Base-by-base conservation (phyloP, 2,113 vertebrate species). In the Anthoscopus minutus region DNA sequence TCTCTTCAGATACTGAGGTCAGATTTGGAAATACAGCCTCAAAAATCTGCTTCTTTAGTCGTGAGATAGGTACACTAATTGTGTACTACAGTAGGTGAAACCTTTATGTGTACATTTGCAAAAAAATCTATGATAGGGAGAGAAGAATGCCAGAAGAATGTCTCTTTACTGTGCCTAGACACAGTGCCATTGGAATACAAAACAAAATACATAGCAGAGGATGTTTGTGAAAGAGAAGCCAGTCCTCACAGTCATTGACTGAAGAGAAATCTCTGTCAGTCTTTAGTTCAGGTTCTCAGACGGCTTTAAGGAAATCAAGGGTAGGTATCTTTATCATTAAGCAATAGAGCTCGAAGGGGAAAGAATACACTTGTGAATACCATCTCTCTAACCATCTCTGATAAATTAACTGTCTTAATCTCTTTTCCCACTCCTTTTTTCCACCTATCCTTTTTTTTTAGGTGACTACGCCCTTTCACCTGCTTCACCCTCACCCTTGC, bases 381-480 rank as follows among this genome's bases (percentile, higher is more conserved):
- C 67, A 66, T 73, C 71, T 69, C 74, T 81, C 18, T 86, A 94
- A 95, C 67, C 61, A 88, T 74, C 89, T 79, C 60, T 92, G 76
- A 90, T 92, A 88, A 92, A 94, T 86, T 57, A 71, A 57, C 47
- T 70, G 74, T 58, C 82, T 92, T 95, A 81, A 86, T 18, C 83
- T 48, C 24, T 95, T 95, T 89, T 92, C 92, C 92, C 94, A 96
- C 85, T 88, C 66, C 30, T 89, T 44, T 81, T 89, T 91, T 96
- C 47, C 60, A 92, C 85, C 79, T 64, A 0, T 91, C 66, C 54
- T 58, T 77, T 74, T 53, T n/a, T 78, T 70, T 73, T 64, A 82
- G 48, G 86, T n/a, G 88, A 88, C 87, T 93, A 92, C 74, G 8
- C 92, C 92, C 91, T 94, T 92, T 94, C 94, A 95, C 95, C 94